Percentiles rank a stretch among this genome's conserved stretches.
Evolutionary conservation across 2,113 vertebrate genomes (phyloP).

Genomic region (Bolborhynchus lineola): DNA sequence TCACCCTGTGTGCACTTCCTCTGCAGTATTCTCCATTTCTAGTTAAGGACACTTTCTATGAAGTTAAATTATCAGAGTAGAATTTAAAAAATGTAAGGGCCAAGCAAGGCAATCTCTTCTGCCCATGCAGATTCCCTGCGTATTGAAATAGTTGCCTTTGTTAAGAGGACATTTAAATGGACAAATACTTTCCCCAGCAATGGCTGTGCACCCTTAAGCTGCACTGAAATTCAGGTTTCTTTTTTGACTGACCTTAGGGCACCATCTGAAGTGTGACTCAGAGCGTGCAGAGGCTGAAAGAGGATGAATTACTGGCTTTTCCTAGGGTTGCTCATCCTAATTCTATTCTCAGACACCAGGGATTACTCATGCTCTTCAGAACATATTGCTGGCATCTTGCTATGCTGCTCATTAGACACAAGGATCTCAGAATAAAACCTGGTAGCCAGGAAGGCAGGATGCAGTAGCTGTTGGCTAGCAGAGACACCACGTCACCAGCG

Average conservation of each 20-base stretch:
- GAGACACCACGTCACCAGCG: not conserved
- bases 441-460: not conserved
- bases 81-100: not conserved
- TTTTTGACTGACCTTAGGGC: not conserved
- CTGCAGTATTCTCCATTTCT: not conserved
- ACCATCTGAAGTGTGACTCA: slow-evolving; percentile 20
- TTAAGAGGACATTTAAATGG: not conserved
- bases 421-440: not conserved
- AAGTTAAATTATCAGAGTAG: not conserved
- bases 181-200: not conserved
- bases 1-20: not conserved
- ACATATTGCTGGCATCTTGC: not conserved
- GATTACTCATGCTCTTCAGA: slow-evolving; percentile 34
- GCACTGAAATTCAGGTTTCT: not conserved
- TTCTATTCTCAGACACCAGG: slow-evolving; percentile 24
- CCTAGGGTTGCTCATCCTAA: not conserved
- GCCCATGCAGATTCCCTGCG: not conserved
- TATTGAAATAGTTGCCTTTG: not conserved
- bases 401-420: not conserved
- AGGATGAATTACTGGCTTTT: slow-evolving; percentile 12
- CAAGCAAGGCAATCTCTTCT: not conserved
- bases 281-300: not conserved
- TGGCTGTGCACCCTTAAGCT: not conserved
- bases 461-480: not conserved
- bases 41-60: not conserved